phyloP scores from a whole-genome alignment of 1,140 invertebrate genomes.

The Pseudomyrmex dendroicus region DNA sequence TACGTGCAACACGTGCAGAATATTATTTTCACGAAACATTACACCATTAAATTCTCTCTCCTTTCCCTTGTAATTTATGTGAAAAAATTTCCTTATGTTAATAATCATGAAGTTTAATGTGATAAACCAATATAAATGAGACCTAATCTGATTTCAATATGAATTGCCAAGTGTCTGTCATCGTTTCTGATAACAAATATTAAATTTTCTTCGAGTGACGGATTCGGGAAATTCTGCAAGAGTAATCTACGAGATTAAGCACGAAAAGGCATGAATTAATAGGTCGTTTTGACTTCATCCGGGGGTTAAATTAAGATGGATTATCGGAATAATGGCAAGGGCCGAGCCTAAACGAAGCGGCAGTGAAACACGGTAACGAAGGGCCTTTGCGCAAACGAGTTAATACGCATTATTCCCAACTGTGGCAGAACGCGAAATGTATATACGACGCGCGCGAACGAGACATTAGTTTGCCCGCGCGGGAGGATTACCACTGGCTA shows the following conservation, averaged over 20 bases:
- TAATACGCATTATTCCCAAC: conserved; percentile 62
- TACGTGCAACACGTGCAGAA: neutral
- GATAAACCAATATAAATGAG: neutral
- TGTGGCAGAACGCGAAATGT: conserved; percentile 41
- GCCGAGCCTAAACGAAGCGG: conserved; percentile 55
- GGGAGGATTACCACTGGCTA: conserved; percentile 77
- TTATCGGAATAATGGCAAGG: conserved; percentile 55
- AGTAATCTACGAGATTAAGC: conserved; percentile 29
- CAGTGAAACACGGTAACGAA: conserved; percentile 34
- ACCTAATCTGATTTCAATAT: neutral
- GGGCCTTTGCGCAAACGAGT: conserved; percentile 35
- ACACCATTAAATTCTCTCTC: neutral
- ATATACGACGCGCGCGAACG: conserved; percentile 65
- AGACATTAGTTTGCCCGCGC: conserved; percentile 75
- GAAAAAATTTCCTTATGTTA: neutral
- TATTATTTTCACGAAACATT: neutral
- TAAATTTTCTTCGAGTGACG: neutral
- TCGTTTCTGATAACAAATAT: neutral
- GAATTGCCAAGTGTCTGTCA: neutral
- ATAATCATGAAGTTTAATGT: neutral
- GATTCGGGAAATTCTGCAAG: neutral
- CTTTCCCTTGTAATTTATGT: neutral
- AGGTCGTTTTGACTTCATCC: conserved; percentile 57
- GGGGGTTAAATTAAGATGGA: conserved; percentile 55
- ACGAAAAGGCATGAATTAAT: conserved; percentile 30